These are phyloP conservation scores for Drosophila setifemur DNA, from an alignment of 1,140 invertebrate genomes.

Conservation along the genomic window DNA sequence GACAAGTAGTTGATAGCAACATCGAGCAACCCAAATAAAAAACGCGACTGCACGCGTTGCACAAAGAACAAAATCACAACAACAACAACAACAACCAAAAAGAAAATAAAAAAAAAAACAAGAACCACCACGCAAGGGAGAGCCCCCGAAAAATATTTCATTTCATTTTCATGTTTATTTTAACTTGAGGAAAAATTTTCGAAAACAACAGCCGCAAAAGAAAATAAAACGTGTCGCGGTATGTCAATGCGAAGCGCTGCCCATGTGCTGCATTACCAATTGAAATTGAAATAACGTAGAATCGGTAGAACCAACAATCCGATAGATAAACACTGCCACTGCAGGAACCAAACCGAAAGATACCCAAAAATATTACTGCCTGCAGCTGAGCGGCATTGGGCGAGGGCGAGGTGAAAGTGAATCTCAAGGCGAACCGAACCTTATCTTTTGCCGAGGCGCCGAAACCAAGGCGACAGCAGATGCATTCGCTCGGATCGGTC, in stretches of 20 bases:
- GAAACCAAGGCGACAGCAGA: constrained; percentile 36
- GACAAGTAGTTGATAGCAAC: constrained; percentile 70
- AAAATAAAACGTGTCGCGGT: constrained; percentile 48
- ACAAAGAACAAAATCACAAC: constrained; percentile 31
- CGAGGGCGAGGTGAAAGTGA: neutral
- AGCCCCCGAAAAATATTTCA: constrained; percentile 22
- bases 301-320: constrained; percentile 25
- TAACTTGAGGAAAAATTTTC: constrained; percentile 25
- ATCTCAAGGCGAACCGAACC: neutral
- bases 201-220: constrained; percentile 19
- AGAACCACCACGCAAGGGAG: constrained; percentile 15
- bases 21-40: constrained; percentile 22
- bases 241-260: constrained; percentile 26
- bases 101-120: neutral
- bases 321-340: constrained; percentile 25
- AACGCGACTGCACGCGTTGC: constrained; percentile 24
- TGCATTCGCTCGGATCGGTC: constrained; percentile 37
- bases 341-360: constrained; percentile 7
- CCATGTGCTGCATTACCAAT: constrained; percentile 37
- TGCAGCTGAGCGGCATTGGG: neutral
- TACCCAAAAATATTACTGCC: neutral
- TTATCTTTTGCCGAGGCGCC: constrained; percentile 28
- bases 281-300: constrained; percentile 32
- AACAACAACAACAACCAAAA: constrained; percentile 12
- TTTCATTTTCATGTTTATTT: constrained; percentile 51